Evolutionary conservation across 2,888 invertebrate genomes (phyloP).

Genomic region (Mythimna loreyi): DNA sequence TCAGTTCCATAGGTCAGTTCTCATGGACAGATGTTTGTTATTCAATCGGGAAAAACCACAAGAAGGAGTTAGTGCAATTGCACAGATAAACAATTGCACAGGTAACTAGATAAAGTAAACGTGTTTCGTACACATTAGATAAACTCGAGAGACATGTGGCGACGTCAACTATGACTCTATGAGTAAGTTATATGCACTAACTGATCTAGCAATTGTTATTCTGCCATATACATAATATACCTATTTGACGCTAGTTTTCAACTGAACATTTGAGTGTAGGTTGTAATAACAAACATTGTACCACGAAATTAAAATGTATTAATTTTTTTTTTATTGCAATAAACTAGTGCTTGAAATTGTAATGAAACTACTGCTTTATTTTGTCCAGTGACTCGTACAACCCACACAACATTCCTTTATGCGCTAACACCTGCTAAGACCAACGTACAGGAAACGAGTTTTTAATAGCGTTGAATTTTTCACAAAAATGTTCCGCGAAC

Average conservation of each 20-base stretch:
- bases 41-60: not conserved
- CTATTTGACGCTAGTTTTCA: no score
- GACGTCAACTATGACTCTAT: not conserved
- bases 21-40: not conserved
- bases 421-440: constrained; percentile 24
- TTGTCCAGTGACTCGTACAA: not conserved
- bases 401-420: constrained; percentile 20
- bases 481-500: constrained; percentile 38
- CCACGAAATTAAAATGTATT: no score
- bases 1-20: not conserved
- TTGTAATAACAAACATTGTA: no score
- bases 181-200: not conserved
- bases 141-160: not conserved
- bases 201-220: no score
- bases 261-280: no score
- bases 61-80: not conserved
- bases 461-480: constrained; percentile 56
- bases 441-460: constrained; percentile 44
- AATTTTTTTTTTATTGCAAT: no score
- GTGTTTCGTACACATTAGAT: not conserved
- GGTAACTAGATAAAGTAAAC: not conserved
- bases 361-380: not conserved
- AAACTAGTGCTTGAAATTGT: no score
- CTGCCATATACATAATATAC: no score
- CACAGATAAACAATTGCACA: no score